Conservation (phyloP, 2,797 vertebrate species). For the Labeo calbasu region DNA sequence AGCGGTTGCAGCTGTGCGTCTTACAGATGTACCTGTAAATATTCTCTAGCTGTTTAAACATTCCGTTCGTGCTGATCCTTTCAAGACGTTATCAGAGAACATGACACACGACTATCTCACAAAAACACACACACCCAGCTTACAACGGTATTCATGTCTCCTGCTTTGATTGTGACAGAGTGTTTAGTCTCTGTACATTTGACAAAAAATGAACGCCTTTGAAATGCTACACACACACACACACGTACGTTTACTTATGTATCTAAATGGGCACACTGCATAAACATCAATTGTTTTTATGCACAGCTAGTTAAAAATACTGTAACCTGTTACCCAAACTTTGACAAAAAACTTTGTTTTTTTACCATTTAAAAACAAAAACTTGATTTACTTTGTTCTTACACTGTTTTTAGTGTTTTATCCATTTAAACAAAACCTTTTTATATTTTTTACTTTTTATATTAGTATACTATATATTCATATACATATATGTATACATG, state of each 20-base stretch:
- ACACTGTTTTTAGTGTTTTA: no score
- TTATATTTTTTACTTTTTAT: no score
- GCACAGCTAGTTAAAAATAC: not conserved
- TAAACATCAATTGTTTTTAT: not conserved
- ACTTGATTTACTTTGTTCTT: not conserved
- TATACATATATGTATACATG: no score
- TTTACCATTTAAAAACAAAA: not conserved
- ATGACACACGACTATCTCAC: slow-evolving; percentile 27
- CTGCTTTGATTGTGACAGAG: slow-evolving; percentile 47
- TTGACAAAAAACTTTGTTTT: not conserved
- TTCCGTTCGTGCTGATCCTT: slow-evolving; percentile 29
- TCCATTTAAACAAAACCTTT: no score
- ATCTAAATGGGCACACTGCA: not conserved
- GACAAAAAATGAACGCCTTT: slow-evolving; percentile 26
- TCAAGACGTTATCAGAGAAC: slow-evolving; percentile 49
- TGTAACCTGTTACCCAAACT: not conserved
- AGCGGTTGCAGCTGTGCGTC: not conserved
- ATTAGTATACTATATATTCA: no score
- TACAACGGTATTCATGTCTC: slow-evolving; percentile 30
- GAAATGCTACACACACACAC: slow-evolving; percentile 19
- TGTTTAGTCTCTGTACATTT: slow-evolving; percentile 36
- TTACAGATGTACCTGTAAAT: slow-evolving; percentile 32
- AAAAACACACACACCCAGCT: slow-evolving; percentile 37
- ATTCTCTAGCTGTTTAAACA: slow-evolving; percentile 35
- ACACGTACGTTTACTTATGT: not conserved